Conservation (phyloP, 1,140 invertebrate genomes). For the Drosophila watanabei region DNA sequence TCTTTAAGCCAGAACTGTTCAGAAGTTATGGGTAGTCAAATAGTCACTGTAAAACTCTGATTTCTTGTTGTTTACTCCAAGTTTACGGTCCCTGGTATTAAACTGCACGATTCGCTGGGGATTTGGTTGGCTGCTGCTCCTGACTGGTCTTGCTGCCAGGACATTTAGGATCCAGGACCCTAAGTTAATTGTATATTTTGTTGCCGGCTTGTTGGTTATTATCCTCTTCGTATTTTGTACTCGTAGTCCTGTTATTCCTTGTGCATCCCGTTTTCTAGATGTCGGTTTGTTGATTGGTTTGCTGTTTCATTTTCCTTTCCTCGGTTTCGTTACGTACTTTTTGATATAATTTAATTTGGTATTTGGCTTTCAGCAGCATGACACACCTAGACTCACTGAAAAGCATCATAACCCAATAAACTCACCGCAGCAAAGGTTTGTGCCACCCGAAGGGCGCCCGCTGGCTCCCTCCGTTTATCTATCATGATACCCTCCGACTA, state of each 20-base stretch:
- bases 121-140: constrained; percentile 33
- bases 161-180: background rate
- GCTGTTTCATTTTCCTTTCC: constrained; percentile 21
- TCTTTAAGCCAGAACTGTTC: background rate
- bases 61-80: background rate
- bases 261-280: constrained; percentile 35
- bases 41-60: background rate
- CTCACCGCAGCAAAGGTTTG: constrained; percentile 85
- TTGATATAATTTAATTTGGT: constrained; percentile 80
- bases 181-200: constrained; percentile 47
- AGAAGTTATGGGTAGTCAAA: too few species aligned
- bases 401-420: constrained; percentile 85
- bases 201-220: constrained; percentile 40
- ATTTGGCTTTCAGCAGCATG: constrained; percentile 85
- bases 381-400: constrained; percentile 85
- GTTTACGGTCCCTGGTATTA: constrained; percentile 24
- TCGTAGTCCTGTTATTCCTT: constrained; percentile 56
- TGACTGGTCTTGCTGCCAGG: constrained; percentile 16
- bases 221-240: constrained; percentile 38
- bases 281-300: constrained; percentile 22
- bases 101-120: constrained; percentile 36
- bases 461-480: constrained; percentile 43
- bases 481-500: constrained; percentile 34
- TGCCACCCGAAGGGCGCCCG: constrained; percentile 45
- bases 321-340: constrained; percentile 45